Percentiles rank a stretch among this genome's conserved stretches.
Evolutionary conservation across 2,888 invertebrate species (phyloP).

Genomic region (Electrophaes corylata): DNA sequence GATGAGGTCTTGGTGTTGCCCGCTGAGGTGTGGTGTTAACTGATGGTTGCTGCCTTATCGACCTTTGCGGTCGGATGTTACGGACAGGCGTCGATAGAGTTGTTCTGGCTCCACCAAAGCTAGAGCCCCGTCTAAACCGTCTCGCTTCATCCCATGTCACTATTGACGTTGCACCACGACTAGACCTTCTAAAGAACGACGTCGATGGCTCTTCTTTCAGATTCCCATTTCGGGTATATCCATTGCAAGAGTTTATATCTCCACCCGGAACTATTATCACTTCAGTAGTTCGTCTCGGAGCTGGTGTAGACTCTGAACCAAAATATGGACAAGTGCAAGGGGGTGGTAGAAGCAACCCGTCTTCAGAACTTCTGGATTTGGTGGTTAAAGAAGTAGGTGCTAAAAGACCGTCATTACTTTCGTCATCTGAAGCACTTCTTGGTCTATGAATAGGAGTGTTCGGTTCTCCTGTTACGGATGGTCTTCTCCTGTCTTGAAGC

Average conservation of each 20-base stretch:
- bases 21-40: slow-evolving; percentile 68
- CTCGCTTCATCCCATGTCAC: slow-evolving; percentile 90
- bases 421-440: slow-evolving; percentile 75
- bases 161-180: slow-evolving; percentile 89
- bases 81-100: slow-evolving; percentile 82
- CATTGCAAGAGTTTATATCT: slow-evolving; percentile 75
- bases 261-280: slow-evolving; percentile 83
- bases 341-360: slow-evolving; percentile 86
- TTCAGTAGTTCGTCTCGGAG: slow-evolving; percentile 77
- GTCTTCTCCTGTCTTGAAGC: slow-evolving; percentile 71
- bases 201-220: slow-evolving; percentile 73
- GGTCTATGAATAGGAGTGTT: slow-evolving; percentile 68
- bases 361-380: slow-evolving; percentile 77
- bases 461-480: slow-evolving; percentile 68
- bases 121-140: slow-evolving; percentile 87
- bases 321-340: slow-evolving; percentile 93
- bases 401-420: slow-evolving; percentile 69
- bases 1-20: slow-evolving; percentile 87
- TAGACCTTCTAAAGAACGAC: slow-evolving; percentile 79
- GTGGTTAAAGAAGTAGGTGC: slow-evolving; percentile 68
- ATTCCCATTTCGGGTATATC: slow-evolving; percentile 66
- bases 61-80: slow-evolving; percentile 66
- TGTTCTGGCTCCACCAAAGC: slow-evolving; percentile 87
- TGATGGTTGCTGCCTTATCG: slow-evolving; percentile 61
- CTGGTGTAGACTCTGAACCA: slow-evolving; percentile 86